Base-by-base conservation (phyloP, 1,140 invertebrate species). In the Drosophila lowei region DNA sequence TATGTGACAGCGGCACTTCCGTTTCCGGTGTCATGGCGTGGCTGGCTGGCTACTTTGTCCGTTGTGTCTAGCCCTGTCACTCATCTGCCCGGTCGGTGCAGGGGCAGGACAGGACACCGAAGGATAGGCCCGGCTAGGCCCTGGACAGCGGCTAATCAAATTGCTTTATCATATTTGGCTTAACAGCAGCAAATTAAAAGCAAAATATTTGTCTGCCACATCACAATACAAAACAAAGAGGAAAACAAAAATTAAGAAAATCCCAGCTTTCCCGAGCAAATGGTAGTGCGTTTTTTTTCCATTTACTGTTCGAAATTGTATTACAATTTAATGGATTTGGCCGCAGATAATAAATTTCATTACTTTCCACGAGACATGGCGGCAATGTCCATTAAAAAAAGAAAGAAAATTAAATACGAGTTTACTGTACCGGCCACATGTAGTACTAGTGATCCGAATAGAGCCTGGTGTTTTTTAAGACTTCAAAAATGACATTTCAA, bases 1-100 rank as follows among this genome's bases (percentile, higher is more conserved):
- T 85, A 86, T 77, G 77, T 88, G 81, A 84, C 81, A 86, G 61
- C 83, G 64, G 83, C 78, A 86, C 83, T 81, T 86, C 81, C 81
- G 83, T 67, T 86, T 88, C 81, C 83, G 81, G 70, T 75, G 71
- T 83, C 71, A 71, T 72, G 75, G 61, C 72, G 16, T 81, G 73
- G 21, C 68, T 50, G 57, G 44, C 58, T 25, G 11, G 21, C 15
- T n/a, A 38, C 11, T 59, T 57, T 55, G 42, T 65, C 75, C 34
- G 5, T 13, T 38, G 34, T 38, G 34, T 38, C 34, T 38, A 38
- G 34, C 34, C 13, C 3, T 11, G 11, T 38, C 34, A 38, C 30
- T 34, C 23, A 25, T 25, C 23, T 25, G 23, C 9, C 8, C 2
- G 3, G 30, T 42, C 44, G 44, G 43, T 38, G 47, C 54, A n/a